phyloP scores from a whole-genome alignment of 2,888 invertebrate genomes.

The Tachina fera region DNA sequence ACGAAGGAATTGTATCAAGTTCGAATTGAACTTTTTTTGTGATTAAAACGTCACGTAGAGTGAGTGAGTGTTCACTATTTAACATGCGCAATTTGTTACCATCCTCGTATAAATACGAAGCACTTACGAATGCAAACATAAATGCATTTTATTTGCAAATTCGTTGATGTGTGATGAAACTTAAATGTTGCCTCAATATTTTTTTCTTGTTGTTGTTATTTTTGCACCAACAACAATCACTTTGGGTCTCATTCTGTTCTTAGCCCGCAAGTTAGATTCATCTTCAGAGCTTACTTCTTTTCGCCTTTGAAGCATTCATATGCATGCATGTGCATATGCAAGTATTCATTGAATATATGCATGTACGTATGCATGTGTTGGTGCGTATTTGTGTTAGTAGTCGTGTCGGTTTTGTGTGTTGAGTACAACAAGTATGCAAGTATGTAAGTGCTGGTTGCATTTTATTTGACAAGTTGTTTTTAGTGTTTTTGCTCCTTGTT shows the following conservation, averaged over 20 bases:
- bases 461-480: conserved; percentile 63
- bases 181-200: conserved; percentile 53
- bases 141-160: not conserved
- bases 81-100: not conserved
- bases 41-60: too few relatives aligned
- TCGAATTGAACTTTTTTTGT: too few relatives aligned
- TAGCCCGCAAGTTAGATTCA: conserved; percentile 14
- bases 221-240: conserved; percentile 59
- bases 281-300: conserved; percentile 12
- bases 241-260: conserved; percentile 42
- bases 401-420: conserved; percentile 22
- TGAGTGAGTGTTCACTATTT: too few relatives aligned
- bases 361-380: not conserved
- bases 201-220: conserved; percentile 29
- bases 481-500: conserved; percentile 40
- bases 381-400: not conserved
- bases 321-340: not conserved
- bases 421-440: not conserved
- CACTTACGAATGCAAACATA: not conserved
- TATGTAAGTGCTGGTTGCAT: conserved; percentile 9
- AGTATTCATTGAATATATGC: too few relatives aligned
- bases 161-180: conserved; percentile 59
- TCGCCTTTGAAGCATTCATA: conserved; percentile 2
- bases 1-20: too few relatives aligned
- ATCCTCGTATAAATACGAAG: not conserved